Evolutionary conservation across 64 coral and sea anemone genomes (phyloP).

Genomic region (Montipora capricornis): DNA sequence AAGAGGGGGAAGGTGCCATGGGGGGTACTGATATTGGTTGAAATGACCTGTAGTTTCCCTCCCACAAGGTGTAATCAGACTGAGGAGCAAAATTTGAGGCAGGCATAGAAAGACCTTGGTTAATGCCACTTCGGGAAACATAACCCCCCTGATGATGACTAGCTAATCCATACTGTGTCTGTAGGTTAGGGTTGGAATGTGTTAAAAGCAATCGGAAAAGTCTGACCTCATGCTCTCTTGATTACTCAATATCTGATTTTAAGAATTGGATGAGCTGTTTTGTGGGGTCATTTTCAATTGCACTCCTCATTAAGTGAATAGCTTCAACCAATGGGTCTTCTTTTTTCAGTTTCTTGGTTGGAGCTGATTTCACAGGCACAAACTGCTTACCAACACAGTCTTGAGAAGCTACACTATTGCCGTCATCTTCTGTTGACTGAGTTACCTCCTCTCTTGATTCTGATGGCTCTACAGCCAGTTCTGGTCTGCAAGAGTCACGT

Average conservation of each 20-base stretch:
- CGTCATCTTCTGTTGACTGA: slow-evolving; percentile 19
- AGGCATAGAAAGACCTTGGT: slow-evolving; percentile 16
- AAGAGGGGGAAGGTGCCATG: background rate
- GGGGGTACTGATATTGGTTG: slow-evolving; percentile 3
- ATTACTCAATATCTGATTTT: slow-evolving; percentile 73
- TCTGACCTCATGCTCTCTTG: slow-evolving; percentile 72
- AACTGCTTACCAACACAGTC: slow-evolving; percentile 16
- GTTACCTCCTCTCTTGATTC: slow-evolving; percentile 35
- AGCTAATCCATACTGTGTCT: background rate
- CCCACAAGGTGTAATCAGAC: slow-evolving; percentile 16
- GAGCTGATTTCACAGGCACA: slow-evolving; percentile 69
- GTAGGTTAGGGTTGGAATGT: slow-evolving; percentile 14
- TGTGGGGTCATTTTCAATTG: slow-evolving; percentile 68
- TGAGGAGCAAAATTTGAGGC: slow-evolving; percentile 7
- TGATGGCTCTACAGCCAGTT: slow-evolving; percentile 63
- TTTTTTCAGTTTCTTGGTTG: slow-evolving; percentile 62
- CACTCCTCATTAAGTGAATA: slow-evolving; percentile 25
- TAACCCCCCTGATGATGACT: slow-evolving; percentile 3
- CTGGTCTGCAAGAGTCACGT: slow-evolving; percentile 60
- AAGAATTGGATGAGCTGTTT: slow-evolving; percentile 75
- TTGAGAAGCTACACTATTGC: slow-evolving; percentile 4
- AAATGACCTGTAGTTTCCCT: slow-evolving; percentile 22
- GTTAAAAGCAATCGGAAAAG: slow-evolving; percentile 58
- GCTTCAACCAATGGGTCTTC: slow-evolving; percentile 66
- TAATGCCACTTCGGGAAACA: background rate